phyloP scores from a whole-genome alignment of 2,888 invertebrate species.

The Ormyrus rosae region DNA sequence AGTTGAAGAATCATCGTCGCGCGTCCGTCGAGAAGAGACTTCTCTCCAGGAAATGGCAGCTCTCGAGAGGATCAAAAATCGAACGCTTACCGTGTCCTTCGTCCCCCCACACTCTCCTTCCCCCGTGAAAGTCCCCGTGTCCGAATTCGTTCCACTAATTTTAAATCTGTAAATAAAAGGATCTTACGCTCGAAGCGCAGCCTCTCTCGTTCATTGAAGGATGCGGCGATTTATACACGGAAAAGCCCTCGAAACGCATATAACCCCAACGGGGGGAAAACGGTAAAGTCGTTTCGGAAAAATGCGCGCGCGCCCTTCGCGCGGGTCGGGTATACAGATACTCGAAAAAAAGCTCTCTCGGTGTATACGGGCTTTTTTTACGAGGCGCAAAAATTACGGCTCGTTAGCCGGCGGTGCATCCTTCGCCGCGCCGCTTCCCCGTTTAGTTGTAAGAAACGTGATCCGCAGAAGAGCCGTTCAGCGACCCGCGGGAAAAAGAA shows the following conservation, averaged over 20 bases:
- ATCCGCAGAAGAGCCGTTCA: conserved; percentile 47
- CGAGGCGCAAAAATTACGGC: conserved; percentile 50
- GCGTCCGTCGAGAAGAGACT: conserved; percentile 9
- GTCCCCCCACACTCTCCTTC: too few species aligned
- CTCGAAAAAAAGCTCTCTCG: not conserved
- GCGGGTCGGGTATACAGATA: not conserved
- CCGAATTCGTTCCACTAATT: too few species aligned
- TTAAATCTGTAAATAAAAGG: too few species aligned
- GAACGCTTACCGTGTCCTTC: too few species aligned
- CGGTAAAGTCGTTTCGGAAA: not conserved
- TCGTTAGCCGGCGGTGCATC: conserved; percentile 32
- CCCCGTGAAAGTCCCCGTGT: too few species aligned
- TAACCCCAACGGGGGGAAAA: not conserved
- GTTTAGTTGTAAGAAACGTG: conserved; percentile 46
- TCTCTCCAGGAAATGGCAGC: not conserved
- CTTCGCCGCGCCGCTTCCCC: conserved; percentile 1
- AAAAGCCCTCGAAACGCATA: too few species aligned
- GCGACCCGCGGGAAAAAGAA: conserved; percentile 32
- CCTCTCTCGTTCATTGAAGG: too few species aligned
- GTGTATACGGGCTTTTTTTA: conserved; percentile 19
- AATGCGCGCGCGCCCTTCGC: too few species aligned
- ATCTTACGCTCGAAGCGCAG: too few species aligned
- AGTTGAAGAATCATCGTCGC: conserved; percentile 28
- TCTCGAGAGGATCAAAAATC: too few species aligned
- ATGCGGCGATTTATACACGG: too few species aligned